Evolutionary conservation across 2,888 invertebrate genomes (phyloP).

Genomic region (Acanthosepion lycidas): DNA sequence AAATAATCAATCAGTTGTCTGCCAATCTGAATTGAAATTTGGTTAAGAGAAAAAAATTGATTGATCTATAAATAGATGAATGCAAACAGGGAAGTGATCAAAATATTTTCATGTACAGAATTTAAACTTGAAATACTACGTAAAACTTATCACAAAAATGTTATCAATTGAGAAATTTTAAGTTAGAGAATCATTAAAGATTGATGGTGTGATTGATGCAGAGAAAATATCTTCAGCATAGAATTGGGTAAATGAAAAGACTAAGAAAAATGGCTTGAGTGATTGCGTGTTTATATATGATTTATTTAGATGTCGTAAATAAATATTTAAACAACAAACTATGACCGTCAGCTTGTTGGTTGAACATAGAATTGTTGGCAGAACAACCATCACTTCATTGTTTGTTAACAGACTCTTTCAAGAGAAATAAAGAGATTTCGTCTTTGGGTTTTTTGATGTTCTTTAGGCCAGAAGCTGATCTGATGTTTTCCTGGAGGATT

Average conservation of each 20-base stretch:
- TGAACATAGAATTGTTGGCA: background rate
- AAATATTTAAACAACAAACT: background rate
- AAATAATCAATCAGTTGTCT: too few species aligned
- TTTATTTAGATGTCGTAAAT: background rate
- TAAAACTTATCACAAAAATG: too few species aligned
- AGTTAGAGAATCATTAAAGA: too few species aligned
- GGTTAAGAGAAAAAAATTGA: too few species aligned
- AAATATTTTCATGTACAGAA: too few species aligned
- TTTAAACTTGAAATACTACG: too few species aligned
- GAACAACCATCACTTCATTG: background rate
- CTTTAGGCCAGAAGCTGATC: background rate
- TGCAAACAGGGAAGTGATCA: too few species aligned
- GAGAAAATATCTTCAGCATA: too few species aligned
- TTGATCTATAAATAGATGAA: too few species aligned
- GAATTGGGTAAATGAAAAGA: background rate
- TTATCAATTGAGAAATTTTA: too few species aligned
- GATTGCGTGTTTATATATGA: background rate
- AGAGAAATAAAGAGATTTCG: background rate
- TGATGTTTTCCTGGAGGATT: background rate
- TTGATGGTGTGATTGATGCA: too few species aligned
- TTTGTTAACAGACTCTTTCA: background rate
- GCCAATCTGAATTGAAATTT: too few species aligned
- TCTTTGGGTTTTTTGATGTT: background rate
- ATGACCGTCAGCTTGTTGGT: background rate
- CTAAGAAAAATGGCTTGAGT: background rate